Evolutionary conservation across 2,888 invertebrate genomes (phyloP), one percentile per base, ranked within the genome.

Genomic region (Patella caerulea): DNA sequence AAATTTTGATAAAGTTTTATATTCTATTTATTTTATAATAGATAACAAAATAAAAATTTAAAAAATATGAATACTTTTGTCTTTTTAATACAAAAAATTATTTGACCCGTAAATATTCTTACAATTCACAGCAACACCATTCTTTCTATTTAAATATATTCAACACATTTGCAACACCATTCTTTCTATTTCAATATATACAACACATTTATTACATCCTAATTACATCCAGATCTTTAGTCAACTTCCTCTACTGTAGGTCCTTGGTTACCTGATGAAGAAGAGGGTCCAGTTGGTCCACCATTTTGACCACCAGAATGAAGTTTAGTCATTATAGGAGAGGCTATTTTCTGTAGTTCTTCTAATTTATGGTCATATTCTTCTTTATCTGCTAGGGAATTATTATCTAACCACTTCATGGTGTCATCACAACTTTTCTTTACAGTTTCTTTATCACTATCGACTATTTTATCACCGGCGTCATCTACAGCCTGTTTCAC

Each of bases 291-390:
- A 70, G 81, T 77, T 19, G 76, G 45, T 34, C 79, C 75, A 15
- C 78, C 77, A n/a, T 72, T 73, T 14, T 75, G 73, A 19, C 77
- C 78, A 11, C 79, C 79, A 12, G 81, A 79, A 72, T 91, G 90
- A 15, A 91, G 80, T 80, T 90, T 90, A 15, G 95, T 94, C 95
- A 97, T 96, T 70, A 96, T 93, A 0, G 96, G 96, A 74, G 94
- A 94, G 88, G 96, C 96, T 17, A 95, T 94, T 29, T 93, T 93
- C 89, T 97, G 96, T 19, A 95, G 92, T 75, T 95, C 94, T 87
- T 95, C 95, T 86, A 96, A 92, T 86, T 95, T 95, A 84, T 95
- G 94, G 74, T 96, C 96, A 84, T 95, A 94, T 85, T 96, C 96
- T 1, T 87, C 87, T 86, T 95, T 95, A 76, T 95, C 95, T 5